Percentiles rank a stretch among this genome's conserved stretches.
phyloP scores from a whole-genome alignment of 2,113 vertebrate species.

The Pseudolaguvia tuberculata region DNA sequence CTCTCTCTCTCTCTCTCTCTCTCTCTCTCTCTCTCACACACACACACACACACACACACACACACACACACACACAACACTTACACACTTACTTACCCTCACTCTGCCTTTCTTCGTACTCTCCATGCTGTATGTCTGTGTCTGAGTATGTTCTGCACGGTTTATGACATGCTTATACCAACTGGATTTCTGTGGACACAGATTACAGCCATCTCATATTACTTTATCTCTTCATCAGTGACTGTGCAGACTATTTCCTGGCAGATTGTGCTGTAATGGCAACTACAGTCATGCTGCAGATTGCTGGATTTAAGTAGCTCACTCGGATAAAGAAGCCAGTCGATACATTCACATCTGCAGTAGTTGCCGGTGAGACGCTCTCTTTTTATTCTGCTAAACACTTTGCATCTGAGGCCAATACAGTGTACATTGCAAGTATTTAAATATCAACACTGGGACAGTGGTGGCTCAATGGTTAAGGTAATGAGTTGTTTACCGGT shows the following conservation, averaged over 20 bases:
- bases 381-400: constrained; percentile 40
- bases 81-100: constrained; percentile 50
- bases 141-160: constrained; percentile 53
- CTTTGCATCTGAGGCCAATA: not conserved
- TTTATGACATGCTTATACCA: constrained; percentile 53
- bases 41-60: constrained; percentile 16
- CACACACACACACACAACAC: constrained; percentile 18
- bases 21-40: no score
- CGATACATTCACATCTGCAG: constrained; percentile 52
- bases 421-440: not conserved
- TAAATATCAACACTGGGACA: not conserved
- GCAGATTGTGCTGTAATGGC: constrained; percentile 51
- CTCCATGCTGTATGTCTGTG: constrained; percentile 55
- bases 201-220: constrained; percentile 51
- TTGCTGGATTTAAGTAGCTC: constrained; percentile 68
- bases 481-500: no score
- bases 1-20: no score
- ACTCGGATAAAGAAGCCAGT: constrained; percentile 61
- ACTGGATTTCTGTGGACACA: constrained; percentile 57
- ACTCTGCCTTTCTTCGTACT: constrained; percentile 48
- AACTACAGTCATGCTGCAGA: constrained; percentile 50
- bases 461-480: no score
- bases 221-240: constrained; percentile 23
- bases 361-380: constrained; percentile 48
- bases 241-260: constrained; percentile 2